A percentile compares a stretch with the other conserved stretches of the same genome.
These are phyloP conservation scores for Cetoscarus ocellatus DNA, from an alignment of 2,797 vertebrate species.

Conservation along the genomic window DNA sequence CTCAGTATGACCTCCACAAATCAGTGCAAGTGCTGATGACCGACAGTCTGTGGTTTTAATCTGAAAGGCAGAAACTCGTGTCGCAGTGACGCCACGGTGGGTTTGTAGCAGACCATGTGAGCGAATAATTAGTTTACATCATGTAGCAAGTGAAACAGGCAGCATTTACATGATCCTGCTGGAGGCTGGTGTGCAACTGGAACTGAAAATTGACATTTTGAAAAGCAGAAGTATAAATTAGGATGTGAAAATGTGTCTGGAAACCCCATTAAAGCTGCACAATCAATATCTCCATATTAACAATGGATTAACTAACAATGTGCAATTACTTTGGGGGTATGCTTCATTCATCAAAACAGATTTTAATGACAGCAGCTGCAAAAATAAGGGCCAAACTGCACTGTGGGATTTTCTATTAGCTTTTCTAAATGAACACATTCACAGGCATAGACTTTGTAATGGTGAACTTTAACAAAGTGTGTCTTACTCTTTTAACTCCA, in stretches of 20 bases:
- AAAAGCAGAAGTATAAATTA: background rate
- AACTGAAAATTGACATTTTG: constrained; percentile 1
- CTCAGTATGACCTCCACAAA: constrained; percentile 27
- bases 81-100: background rate
- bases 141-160: background rate
- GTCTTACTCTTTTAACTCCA: background rate
- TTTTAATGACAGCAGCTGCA: background rate
- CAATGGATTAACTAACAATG: background rate
- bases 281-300: background rate
- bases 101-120: constrained; percentile 18
- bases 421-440: background rate
- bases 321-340: background rate
- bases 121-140: constrained; percentile 12
- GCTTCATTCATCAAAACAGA: background rate
- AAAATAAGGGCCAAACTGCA: background rate
- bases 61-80: background rate
- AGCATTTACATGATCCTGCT: background rate
- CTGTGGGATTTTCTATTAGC: background rate
- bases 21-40: constrained; percentile 18
- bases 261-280: background rate
- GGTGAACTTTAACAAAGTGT: background rate
- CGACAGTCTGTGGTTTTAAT: constrained; percentile 3
- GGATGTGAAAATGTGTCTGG: background rate
- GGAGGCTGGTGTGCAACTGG: background rate
- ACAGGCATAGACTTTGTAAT: background rate